These are phyloP conservation scores for Lamellibrachia satsuma DNA, from an alignment of 2,888 invertebrate species.

Conservation along the genomic window DNA sequence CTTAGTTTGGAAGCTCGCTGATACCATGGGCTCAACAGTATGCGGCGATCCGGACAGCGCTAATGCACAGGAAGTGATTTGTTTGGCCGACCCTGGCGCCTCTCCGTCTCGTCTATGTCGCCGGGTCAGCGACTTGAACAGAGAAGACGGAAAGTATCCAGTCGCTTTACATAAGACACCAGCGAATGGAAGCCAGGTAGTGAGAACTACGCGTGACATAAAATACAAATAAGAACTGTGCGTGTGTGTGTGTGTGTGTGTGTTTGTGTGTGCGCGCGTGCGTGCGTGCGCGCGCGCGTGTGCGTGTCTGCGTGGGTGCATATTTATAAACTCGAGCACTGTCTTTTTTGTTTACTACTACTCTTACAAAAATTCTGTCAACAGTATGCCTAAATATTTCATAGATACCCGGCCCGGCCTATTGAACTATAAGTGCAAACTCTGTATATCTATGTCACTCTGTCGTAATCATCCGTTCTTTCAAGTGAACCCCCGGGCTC, in stretches of 20 bases:
- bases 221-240: no score
- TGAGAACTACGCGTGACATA: neutral
- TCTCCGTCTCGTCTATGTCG: neutral
- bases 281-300: no score
- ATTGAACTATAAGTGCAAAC: no score
- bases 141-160: neutral
- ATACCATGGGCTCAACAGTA: neutral
- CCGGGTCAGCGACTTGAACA: neutral
- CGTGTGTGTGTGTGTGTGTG: no score
- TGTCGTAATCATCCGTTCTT: neutral
- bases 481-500: neutral
- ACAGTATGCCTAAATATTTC: no score
- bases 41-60: neutral
- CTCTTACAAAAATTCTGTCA: no score
- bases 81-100: neutral
- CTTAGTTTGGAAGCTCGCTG: neutral
- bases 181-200: neutral
- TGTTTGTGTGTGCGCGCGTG: no score
- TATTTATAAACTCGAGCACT: no score
- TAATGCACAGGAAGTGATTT: constrained; percentile 1
- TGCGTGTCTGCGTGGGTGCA: no score
- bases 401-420: no score
- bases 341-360: no score
- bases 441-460: no score
- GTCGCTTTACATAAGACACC: neutral